A percentile compares a stretch with the other conserved stretches of the same genome.
phyloP scores from a whole-genome alignment of 2,888 invertebrate species.

The Villa cingulata region DNA sequence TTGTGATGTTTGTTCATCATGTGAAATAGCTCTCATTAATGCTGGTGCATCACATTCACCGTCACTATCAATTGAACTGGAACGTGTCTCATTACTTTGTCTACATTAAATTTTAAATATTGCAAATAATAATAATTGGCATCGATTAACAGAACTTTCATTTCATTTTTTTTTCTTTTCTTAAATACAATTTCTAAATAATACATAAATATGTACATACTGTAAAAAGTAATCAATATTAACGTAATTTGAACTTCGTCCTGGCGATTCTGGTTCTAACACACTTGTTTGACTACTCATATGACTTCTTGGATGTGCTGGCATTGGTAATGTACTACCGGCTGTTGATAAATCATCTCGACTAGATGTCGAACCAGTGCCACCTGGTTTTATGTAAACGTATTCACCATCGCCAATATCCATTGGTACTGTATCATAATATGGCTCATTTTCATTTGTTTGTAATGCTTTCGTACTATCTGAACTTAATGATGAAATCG shows the following conservation, averaged over 20 bases:
- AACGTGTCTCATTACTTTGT: slow-evolving; percentile 37
- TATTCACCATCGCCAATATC: slow-evolving; percentile 58
- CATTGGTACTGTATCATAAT: slow-evolving; percentile 57
- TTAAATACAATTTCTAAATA: too few species aligned
- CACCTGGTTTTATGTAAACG: slow-evolving; percentile 58
- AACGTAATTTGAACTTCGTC: slow-evolving; percentile 73
- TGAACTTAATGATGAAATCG: slow-evolving; percentile 49
- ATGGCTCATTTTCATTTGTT: slow-evolving; percentile 49
- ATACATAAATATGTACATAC: slow-evolving; percentile 33
- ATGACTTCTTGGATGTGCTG: slow-evolving; percentile 16
- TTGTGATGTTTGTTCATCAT: slow-evolving; percentile 39
- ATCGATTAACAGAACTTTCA: too few species aligned
- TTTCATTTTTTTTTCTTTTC: too few species aligned
- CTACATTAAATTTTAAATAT: too few species aligned
- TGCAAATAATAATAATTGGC: too few species aligned
- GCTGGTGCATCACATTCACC: slow-evolving; percentile 40
- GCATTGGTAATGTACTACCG: slow-evolving; percentile 44
- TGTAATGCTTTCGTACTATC: slow-evolving; percentile 41
- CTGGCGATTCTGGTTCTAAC: slow-evolving; percentile 61
- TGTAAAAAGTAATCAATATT: slow-evolving; percentile 86
- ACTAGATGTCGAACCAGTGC: slow-evolving; percentile 47
- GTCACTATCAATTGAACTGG: slow-evolving; percentile 41
- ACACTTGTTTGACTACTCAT: slow-evolving; percentile 34
- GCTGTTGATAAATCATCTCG: slow-evolving; percentile 49
- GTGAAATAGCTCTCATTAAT: slow-evolving; percentile 48